phyloP scores from a whole-genome alignment of 2,797 vertebrate species.

The Oreortyx pictus region DNA sequence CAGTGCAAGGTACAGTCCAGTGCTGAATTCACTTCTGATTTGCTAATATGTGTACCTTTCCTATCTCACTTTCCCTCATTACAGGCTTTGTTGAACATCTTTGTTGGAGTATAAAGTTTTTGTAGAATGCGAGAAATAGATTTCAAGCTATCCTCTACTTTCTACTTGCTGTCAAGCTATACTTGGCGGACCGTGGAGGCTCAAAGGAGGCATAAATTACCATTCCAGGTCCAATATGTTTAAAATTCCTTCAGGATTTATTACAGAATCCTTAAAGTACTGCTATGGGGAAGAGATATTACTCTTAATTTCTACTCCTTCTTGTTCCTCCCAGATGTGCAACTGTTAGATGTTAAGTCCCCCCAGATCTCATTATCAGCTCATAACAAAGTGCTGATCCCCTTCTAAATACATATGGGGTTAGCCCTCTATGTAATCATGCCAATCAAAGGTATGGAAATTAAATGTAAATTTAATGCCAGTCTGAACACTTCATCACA shows the following conservation, averaged over 20 bases:
- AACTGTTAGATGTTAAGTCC: neutral
- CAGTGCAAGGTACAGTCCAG: rapidly evolving
- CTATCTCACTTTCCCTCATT: neutral
- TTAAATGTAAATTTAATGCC: rapidly evolving
- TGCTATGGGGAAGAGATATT: neutral
- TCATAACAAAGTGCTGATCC: rapidly evolving
- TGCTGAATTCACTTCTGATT: neutral
- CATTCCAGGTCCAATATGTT: neutral
- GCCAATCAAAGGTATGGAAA: neutral
- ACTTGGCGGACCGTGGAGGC: neutral
- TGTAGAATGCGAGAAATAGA: neutral
- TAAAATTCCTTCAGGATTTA: neutral
- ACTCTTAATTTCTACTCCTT: neutral
- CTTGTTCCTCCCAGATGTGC: neutral
- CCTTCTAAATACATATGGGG: neutral
- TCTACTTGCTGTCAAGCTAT: neutral
- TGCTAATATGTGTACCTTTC: neutral
- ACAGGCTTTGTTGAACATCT: rapidly evolving
- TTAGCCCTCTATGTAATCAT: neutral
- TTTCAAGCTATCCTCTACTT: neutral
- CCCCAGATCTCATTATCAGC: neutral
- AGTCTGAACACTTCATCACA: neutral
- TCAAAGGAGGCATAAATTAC: neutral
- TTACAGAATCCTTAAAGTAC: neutral
- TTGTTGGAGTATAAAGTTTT: neutral